phyloP scores from a whole-genome alignment of 2,797 vertebrate genomes.

The Microctenopoma lineatum region DNA sequence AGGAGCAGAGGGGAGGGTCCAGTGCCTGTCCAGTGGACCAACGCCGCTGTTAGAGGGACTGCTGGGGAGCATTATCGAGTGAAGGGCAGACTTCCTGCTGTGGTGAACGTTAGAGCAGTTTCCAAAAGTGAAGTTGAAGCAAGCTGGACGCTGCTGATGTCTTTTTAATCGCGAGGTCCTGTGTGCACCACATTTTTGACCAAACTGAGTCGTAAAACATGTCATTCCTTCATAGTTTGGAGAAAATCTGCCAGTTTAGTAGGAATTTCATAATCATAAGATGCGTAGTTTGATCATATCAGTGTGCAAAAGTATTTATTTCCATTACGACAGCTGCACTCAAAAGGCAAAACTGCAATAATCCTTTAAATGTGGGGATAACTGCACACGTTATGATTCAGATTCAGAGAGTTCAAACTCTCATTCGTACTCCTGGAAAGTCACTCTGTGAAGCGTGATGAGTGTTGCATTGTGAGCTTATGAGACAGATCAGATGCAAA shows the following conservation, averaged over 20 bases:
- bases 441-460: not conserved
- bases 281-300: no score
- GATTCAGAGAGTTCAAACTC: not conserved
- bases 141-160: not conserved
- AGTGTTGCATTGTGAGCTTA: not conserved
- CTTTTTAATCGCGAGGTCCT: not conserved
- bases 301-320: no score
- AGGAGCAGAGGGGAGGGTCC: not conserved
- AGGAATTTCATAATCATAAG: no score
- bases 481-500: not conserved
- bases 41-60: not conserved
- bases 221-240: no score
- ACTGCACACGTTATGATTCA: no score
- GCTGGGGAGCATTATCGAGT: conserved; percentile 14
- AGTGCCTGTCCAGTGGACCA: not conserved
- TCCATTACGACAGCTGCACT: no score
- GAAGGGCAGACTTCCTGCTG: conserved; percentile 18
- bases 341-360: no score
- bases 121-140: not conserved
- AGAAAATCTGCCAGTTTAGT: no score
- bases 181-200: no score
- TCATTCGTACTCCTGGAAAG: not conserved
- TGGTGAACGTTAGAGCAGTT: not conserved
- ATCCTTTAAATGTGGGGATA: no score
- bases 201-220: no score